Percentiles rank a stretch among this genome's conserved stretches.
Conservation (phyloP, 2,888 invertebrate species). For the Synergus umbraculus region DNA sequence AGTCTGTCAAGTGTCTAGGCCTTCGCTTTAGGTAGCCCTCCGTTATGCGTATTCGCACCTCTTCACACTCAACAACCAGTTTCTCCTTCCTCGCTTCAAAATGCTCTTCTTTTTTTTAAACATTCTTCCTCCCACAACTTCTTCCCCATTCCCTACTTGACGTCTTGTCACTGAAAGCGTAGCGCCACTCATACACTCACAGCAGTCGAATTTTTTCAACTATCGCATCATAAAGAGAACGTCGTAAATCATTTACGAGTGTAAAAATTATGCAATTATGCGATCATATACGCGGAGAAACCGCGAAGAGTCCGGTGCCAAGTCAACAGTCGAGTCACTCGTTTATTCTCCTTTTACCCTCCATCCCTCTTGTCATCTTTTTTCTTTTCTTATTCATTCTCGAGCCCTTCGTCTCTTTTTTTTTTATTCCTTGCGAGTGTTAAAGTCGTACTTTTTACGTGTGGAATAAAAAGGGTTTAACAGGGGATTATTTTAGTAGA, state of each 20-base stretch:
- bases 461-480: background rate
- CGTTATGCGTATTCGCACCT: constrained; percentile 49
- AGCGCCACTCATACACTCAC: constrained; percentile 32
- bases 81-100: background rate
- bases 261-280: constrained; percentile 28
- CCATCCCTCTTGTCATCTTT: background rate
- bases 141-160: background rate
- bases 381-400: background rate
- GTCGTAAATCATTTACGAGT: constrained; percentile 30
- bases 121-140: constrained; percentile 18
- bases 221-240: background rate
- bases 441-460: constrained; percentile 1
- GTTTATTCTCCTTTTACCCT: constrained; percentile 1
- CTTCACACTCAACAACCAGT: constrained; percentile 36
- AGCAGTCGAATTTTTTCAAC: background rate
- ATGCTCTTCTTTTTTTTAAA: constrained; percentile 13
- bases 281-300: constrained; percentile 24
- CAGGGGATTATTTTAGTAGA: background rate
- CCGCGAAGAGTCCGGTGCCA: constrained; percentile 8
- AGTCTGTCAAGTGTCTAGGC: constrained; percentile 70
- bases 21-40: constrained; percentile 55
- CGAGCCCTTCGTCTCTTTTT: background rate
- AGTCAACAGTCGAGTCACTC: constrained; percentile 16
- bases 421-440: background rate
- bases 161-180: background rate